phyloP scores from a whole-genome alignment of 2,888 invertebrate genomes.

The Lasius fuliginosus region DNA sequence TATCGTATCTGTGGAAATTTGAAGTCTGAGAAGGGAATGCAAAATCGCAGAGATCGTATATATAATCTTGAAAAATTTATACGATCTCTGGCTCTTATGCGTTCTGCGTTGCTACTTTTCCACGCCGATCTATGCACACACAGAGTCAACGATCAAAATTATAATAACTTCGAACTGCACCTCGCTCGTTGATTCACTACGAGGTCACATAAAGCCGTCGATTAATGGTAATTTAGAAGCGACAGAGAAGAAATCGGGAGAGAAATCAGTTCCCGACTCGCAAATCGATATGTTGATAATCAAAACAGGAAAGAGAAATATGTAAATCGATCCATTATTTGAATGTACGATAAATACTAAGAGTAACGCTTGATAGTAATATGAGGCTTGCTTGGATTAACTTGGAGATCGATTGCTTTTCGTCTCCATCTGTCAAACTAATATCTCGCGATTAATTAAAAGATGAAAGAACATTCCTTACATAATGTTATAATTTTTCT shows the following conservation, averaged over 20 bases:
- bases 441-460: constrained; percentile 9
- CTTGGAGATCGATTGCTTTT: background rate
- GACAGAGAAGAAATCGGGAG: constrained; percentile 22
- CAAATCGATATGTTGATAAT: constrained; percentile 31
- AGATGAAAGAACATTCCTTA: background rate
- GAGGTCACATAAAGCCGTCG: constrained; percentile 36
- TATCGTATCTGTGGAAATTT: background rate
- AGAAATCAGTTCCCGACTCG: constrained; percentile 1
- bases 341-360: constrained; percentile 17
- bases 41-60: background rate
- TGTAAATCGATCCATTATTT: background rate
- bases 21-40: background rate
- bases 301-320: constrained; percentile 28
- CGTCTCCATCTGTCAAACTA: background rate
- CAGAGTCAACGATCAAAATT: constrained; percentile 37
- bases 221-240: constrained; percentile 24
- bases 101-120: constrained; percentile 6
- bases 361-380: constrained; percentile 3
- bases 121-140: background rate
- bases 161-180: constrained; percentile 26
- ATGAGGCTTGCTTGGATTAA: constrained; percentile 16
- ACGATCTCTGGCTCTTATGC: background rate
- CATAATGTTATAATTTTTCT: background rate
- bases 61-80: background rate
- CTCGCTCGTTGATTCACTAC: constrained; percentile 24